Conservation (phyloP, 2,888 invertebrate species). For the Harpagoxenus sublaevis region DNA sequence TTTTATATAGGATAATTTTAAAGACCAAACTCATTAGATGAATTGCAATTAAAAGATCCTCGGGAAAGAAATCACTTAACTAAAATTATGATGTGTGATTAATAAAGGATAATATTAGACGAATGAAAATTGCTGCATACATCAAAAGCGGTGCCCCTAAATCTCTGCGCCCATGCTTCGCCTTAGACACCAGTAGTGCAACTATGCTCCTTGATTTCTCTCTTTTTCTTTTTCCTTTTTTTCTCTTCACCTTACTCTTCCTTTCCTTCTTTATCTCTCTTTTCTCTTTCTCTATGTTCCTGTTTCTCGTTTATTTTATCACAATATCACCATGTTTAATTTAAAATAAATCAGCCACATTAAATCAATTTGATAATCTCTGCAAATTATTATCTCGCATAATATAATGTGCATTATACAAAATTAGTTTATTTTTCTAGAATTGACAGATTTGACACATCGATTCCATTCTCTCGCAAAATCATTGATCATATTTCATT, state of each 20-base stretch:
- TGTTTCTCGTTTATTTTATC: background rate
- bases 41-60: background rate
- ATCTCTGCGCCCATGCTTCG: slow-evolving; percentile 38
- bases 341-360: background rate
- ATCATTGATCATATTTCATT: background rate
- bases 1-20: background rate
- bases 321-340: background rate
- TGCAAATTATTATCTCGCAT: background rate
- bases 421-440: background rate
- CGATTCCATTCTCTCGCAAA: background rate
- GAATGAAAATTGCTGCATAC: background rate
- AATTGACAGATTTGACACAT: background rate
- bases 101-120: background rate
- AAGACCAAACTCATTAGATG: background rate
- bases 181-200: slow-evolving; percentile 16
- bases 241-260: slow-evolving; percentile 11
- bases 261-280: background rate
- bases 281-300: background rate
- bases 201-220: slow-evolving; percentile 33
- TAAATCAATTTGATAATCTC: background rate
- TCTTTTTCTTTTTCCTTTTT: background rate
- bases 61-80: background rate
- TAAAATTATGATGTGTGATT: background rate
- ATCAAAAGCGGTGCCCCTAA: slow-evolving; percentile 1
- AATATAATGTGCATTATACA: background rate